phyloP scores from a whole-genome alignment of 1,140 invertebrate species.

The Drosophila watanabei region DNA sequence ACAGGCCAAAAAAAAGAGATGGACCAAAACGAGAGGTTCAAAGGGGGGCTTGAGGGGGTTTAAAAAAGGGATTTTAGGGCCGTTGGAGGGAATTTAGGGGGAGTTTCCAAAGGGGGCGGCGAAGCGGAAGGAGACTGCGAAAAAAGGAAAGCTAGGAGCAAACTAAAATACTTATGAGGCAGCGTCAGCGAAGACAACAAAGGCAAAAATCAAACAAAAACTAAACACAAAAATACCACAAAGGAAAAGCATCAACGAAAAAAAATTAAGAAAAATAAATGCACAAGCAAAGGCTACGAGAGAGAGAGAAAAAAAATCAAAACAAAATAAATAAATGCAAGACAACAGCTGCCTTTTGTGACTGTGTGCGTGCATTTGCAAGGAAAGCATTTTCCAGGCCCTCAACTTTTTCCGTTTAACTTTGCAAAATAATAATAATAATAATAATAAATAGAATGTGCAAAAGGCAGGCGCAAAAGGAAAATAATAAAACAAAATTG shows the following conservation, averaged over 20 bases:
- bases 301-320: constrained; percentile 52
- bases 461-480: constrained; percentile 23
- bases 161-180: constrained; percentile 59
- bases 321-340: constrained; percentile 75
- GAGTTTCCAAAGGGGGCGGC: constrained; percentile 1
- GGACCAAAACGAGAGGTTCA: constrained; percentile 5
- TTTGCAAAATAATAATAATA: constrained; percentile 71
- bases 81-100: not conserved
- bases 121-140: constrained; percentile 40
- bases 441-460: constrained; percentile 73
- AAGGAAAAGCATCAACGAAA: constrained; percentile 42
- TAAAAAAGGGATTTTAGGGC: not conserved
- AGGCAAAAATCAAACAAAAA: constrained; percentile 51
- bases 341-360: constrained; percentile 65
- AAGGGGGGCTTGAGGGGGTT: no score
- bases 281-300: constrained; percentile 11
- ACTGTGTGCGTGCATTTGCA: constrained; percentile 1
- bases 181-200: constrained; percentile 48
- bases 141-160: constrained; percentile 36
- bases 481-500: constrained; percentile 83
- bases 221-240: constrained; percentile 49
- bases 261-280: constrained; percentile 23
- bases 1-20: constrained; percentile 13
- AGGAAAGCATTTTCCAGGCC: constrained; percentile 59
- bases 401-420: constrained; percentile 39